Evolutionary conservation across 2,113 vertebrate genomes (phyloP), one percentile per base, ranked within the genome.

Genomic region (Brachionichthys hirsutus): DNA sequence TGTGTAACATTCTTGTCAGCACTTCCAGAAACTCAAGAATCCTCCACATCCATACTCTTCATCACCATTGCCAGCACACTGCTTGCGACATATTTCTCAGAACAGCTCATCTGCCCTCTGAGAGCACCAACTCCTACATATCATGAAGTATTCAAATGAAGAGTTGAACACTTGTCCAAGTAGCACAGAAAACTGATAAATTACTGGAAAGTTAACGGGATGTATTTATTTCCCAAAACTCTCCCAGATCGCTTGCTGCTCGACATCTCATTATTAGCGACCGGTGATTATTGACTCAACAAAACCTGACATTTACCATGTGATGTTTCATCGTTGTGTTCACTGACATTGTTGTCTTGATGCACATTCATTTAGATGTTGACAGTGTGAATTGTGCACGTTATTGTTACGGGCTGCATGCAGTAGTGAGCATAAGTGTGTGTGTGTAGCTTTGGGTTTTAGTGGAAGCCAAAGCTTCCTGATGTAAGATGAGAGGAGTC

Each of bases 61-160:
- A 63, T 69, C 65, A 47, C 55, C 48, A 43, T 22, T 17, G 19
- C 66, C 69, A 69, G 73, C 73, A 75, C 63, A 71, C 84, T 63
- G 55, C 58, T 66, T 34, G 63, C 18, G 45, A 80, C 80, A 85
- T 64, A 70, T 64, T 79, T 69, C 60, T 70, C 60, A 43, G 57
- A 75, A 40, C 72, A 65, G 63, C 71, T 81, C 77, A 66, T 84
- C 67, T 70, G 62, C 67, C 78, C 73, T 68, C 70, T 70, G 30
- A 38, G 56, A 65, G 58, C 60, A 53, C 30, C 0, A 8, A 76
- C 84, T 73, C 76, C 76, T 75, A 70, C 82, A 65, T 71, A 64
- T 64, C 70, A 55, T 12, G 47, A 70, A 59, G 76, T 67, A 48
- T 67, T 75, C 76, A 75, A 55, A 63, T 71, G 43, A 43, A 60